These are phyloP conservation scores for Pseudeuparius sepicola DNA, from an alignment of 2,888 invertebrate species.

Conservation along the genomic window DNA sequence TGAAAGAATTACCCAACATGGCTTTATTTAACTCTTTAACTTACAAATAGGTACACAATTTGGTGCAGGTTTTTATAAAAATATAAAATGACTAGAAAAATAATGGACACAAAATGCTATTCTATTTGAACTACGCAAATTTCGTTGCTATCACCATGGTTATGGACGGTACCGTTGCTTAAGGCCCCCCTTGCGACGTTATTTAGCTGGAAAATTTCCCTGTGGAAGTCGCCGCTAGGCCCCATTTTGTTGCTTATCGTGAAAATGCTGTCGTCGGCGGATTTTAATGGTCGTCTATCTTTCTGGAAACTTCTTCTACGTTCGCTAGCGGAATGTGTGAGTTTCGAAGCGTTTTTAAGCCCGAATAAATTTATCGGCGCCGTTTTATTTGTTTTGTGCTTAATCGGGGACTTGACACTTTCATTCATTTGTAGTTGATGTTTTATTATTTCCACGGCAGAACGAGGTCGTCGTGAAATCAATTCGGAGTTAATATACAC, in stretches of 20 bases:
- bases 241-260: constrained; percentile 23
- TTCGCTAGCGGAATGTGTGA: constrained; percentile 20
- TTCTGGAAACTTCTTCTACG: constrained; percentile 16
- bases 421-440: constrained; percentile 32
- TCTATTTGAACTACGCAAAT: constrained; percentile 21
- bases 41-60: too few relatives aligned
- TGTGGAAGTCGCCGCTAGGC: constrained; percentile 25
- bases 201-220: constrained; percentile 24
- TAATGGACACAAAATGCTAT: constrained; percentile 7
- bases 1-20: too few relatives aligned
- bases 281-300: constrained; percentile 29
- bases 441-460: constrained; percentile 35
- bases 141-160: constrained; percentile 14
- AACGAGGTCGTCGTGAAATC: constrained; percentile 32
- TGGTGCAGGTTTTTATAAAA: too few relatives aligned
- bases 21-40: too few relatives aligned
- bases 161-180: not conserved
- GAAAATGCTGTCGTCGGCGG: constrained; percentile 32
- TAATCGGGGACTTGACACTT: constrained; percentile 23
- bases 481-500: constrained; percentile 23
- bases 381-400: constrained; percentile 33
- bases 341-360: constrained; percentile 12
- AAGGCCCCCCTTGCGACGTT: constrained; percentile 13
- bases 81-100: constrained; percentile 17
- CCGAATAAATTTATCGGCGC: constrained; percentile 29